Conservation (phyloP, 2,113 vertebrate species). For the Callithrix jacchus region DNA sequence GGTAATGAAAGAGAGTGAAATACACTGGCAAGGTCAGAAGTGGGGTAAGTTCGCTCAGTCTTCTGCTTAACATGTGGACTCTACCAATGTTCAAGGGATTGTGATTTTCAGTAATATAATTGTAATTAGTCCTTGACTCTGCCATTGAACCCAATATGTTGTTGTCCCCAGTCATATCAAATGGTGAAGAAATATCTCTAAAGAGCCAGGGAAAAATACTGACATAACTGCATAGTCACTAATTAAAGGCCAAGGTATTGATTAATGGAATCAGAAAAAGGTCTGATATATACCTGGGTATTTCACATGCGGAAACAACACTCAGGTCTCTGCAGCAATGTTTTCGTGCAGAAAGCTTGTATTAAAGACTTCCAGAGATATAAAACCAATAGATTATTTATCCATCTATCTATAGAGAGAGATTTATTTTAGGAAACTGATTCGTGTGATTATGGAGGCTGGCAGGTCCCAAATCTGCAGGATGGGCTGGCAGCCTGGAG, state of each 20-base stretch:
- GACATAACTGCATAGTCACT: background rate
- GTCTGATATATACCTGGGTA: background rate
- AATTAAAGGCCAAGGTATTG: background rate
- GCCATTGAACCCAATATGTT: background rate
- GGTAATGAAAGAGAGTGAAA: background rate
- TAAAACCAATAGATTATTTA: background rate
- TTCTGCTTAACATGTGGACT: background rate
- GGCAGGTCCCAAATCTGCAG: background rate
- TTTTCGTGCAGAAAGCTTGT: background rate
- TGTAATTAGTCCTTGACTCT: background rate
- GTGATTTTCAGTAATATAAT: background rate
- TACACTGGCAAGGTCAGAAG: background rate
- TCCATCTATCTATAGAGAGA: background rate
- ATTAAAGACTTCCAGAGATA: background rate
- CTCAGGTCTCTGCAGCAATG: background rate
- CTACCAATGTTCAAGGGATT: background rate
- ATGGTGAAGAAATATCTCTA: background rate
- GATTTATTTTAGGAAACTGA: background rate
- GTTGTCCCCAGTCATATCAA: background rate
- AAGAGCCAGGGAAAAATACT: background rate
- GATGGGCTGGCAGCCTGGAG: background rate
- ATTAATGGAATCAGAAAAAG: background rate
- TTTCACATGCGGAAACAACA: background rate
- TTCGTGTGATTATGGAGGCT: background rate
- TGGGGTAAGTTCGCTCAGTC: background rate